These are phyloP conservation scores for Drosophila colorata DNA, from an alignment of 2,888 invertebrate species.

Conservation along the genomic window DNA sequence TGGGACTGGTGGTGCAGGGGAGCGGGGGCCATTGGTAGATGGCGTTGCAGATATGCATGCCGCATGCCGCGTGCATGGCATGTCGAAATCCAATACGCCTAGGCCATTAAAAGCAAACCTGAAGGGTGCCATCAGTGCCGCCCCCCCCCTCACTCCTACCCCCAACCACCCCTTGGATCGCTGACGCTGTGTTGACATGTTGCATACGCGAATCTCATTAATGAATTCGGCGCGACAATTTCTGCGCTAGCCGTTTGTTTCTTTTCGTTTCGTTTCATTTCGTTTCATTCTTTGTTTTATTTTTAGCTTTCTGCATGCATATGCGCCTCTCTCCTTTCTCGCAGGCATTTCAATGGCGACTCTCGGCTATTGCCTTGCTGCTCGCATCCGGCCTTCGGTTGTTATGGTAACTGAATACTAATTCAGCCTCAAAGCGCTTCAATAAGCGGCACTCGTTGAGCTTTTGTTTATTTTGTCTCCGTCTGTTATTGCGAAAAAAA, in stretches of 20 bases:
- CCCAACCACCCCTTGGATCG: neutral
- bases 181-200: slow-evolving; percentile 59
- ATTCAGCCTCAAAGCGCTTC: slow-evolving; percentile 59
- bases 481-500: slow-evolving; percentile 29
- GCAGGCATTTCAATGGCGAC: slow-evolving; percentile 28
- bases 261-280: slow-evolving; percentile 7
- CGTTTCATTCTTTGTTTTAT: slow-evolving; percentile 43
- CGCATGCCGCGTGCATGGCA: slow-evolving; percentile 69
- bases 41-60: slow-evolving; percentile 81
- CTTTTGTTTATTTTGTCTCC: slow-evolving; percentile 68
- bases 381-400: slow-evolving; percentile 67
- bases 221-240: slow-evolving; percentile 73
- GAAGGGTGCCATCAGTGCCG: slow-evolving; percentile 40
- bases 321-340: slow-evolving; percentile 20
- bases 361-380: slow-evolving; percentile 44
- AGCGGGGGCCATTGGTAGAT: slow-evolving; percentile 38
- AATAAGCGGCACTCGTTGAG: slow-evolving; percentile 69
- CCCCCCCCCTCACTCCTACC: slow-evolving; percentile 1
- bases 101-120: slow-evolving; percentile 71
- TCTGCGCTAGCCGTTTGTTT: slow-evolving; percentile 37
- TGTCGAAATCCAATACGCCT: slow-evolving; percentile 77
- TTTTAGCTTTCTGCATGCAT: slow-evolving; percentile 40
- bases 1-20: slow-evolving; percentile 1
- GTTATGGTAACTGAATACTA: slow-evolving; percentile 77
- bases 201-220: slow-evolving; percentile 76